phyloP scores from a whole-genome alignment of 2,113 vertebrate species.

The Etheostoma spectabile region DNA sequence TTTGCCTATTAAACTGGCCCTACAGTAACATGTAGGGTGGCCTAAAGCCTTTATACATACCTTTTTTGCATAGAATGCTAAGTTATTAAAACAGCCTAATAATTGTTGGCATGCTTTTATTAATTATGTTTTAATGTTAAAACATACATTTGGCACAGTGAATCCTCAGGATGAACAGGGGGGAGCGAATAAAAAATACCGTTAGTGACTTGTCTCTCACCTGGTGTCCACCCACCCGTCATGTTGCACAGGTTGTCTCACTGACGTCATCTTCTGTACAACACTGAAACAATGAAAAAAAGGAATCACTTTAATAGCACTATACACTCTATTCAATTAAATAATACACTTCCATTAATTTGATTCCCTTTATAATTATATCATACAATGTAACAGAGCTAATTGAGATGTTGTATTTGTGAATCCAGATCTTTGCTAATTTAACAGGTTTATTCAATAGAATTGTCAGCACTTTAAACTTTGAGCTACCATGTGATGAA shows the following conservation, averaged over 20 bases:
- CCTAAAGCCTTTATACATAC: too few species aligned
- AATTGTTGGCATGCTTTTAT: too few species aligned
- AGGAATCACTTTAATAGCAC: neutral
- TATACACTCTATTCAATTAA: neutral
- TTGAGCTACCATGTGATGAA: constrained; percentile 23
- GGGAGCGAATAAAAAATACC: neutral
- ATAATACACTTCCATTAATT: neutral
- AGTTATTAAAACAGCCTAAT: too few species aligned
- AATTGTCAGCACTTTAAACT: constrained; percentile 26
- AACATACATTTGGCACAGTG: too few species aligned
- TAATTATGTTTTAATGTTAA: too few species aligned
- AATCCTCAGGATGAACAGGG: too few species aligned
- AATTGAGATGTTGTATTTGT: neutral
- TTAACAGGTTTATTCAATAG: neutral
- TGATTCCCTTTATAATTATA: neutral
- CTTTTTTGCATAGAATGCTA: too few species aligned
- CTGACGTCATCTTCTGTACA: neutral
- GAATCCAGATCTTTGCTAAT: neutral
- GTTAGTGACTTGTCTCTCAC: too few species aligned
- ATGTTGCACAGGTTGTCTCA: neutral
- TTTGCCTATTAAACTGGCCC: too few species aligned
- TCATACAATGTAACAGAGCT: neutral
- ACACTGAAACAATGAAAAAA: constrained; percentile 10
- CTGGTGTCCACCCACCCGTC: neutral
- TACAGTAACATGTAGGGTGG: too few species aligned